Evolutionary conservation across 2,797 vertebrate species (phyloP), one percentile per base, ranked within the genome.

Genomic region (Emydoidea blandingii): DNA sequence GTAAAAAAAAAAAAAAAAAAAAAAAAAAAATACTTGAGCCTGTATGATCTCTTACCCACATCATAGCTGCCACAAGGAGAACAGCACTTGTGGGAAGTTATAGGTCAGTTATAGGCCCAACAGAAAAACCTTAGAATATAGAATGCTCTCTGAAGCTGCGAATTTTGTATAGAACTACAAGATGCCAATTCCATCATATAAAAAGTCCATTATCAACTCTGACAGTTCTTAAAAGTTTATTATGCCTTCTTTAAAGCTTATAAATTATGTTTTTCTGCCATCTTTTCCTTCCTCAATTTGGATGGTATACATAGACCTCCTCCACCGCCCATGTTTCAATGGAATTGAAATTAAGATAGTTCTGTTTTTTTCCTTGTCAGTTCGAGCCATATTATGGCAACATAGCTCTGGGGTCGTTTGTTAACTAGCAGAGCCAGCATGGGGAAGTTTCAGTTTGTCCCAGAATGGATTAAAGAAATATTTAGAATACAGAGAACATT

Each of bases 391-490:
- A 79, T 87, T 86, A 49, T 34, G 78, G 88, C 9, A 52, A 84
- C 86, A n/a, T 53, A 72, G 90, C 56, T 79, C 81, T 23, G 27
- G 87, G 85, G 54, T 74, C 82, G 92, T 87, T 87, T 93, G 91
- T 92, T 95, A 94, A 96, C 97, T 90, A 65, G 84, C 54, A 86
- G 90, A 86, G 88, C 80, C 89, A 93, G 94, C 93, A 83, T 88
- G 83, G 74, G 94, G 62, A 34, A 92, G 95, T 97, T 97, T 97
- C 94, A 82, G 2, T 96, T 93, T 93, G 90, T 93, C 94, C 95
- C 96, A 97, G 81, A 82, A 87, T 47, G 12, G 84, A 92, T 59
- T 92, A 8, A 59, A 18, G 37, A 53, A 83, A 81, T 53, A 37
- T 8, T 5, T 74, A 50, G 21, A 76, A 62, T 54, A 85, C n/a